Conservation (phyloP, 2,113 vertebrate genomes). For the Catharus minimus region DNA sequence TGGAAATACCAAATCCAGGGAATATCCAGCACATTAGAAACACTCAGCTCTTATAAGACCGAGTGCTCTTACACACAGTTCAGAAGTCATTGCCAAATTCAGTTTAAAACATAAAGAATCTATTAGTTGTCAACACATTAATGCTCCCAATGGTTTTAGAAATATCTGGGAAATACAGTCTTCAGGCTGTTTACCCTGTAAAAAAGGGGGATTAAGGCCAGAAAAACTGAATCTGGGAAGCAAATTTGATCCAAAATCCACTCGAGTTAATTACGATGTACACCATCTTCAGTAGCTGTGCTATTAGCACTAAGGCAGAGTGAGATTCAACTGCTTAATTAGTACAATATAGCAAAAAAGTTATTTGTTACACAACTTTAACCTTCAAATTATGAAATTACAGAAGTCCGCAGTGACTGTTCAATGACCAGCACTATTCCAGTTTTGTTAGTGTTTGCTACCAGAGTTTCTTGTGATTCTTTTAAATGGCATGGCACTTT, state of each 20-base stretch:
- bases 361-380: neutral
- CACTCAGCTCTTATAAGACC: neutral
- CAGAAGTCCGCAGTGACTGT: neutral
- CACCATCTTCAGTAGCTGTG: neutral
- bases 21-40: neutral
- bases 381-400: neutral
- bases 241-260: neutral
- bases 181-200: neutral
- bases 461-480: neutral
- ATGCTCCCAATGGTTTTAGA: neutral
- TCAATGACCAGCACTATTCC: neutral
- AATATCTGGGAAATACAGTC: neutral
- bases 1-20: neutral
- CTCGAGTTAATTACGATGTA: neutral
- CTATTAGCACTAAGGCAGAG: neutral
- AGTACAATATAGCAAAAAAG: neutral
- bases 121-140: neutral
- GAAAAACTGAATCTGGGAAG: neutral
- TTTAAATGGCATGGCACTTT: neutral
- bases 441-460: neutral
- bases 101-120: neutral
- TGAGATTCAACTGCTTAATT: neutral
- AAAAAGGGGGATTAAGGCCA: neutral
- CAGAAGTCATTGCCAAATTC: neutral
- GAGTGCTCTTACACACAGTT: neutral